These are phyloP conservation scores for Calycopis cecrops DNA, from an alignment of 1,140 invertebrate species.

Conservation along the genomic window DNA sequence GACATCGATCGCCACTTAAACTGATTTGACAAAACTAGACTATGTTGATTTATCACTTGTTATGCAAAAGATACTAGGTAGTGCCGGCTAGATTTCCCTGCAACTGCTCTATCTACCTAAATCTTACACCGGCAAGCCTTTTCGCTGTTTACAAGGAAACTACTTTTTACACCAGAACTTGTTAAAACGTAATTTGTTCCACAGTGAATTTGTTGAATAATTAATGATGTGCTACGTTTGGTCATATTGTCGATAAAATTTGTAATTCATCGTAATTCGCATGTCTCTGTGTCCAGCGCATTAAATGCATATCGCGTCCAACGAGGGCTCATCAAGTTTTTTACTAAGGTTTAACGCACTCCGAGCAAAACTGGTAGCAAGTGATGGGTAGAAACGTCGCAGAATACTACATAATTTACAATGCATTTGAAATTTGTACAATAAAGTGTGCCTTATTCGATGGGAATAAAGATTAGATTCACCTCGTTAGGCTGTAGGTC, in stretches of 20 bases:
- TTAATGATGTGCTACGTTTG: background rate
- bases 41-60: too few species aligned
- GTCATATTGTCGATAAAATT: slow-evolving; percentile 7
- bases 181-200: too few species aligned
- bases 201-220: too few species aligned
- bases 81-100: too few species aligned
- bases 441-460: slow-evolving; percentile 16
- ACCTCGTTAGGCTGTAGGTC: slow-evolving; percentile 11
- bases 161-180: too few species aligned
- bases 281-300: too few species aligned
- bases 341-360: slow-evolving; percentile 33
- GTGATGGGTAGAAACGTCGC: slow-evolving; percentile 31
- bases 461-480: slow-evolving; percentile 18
- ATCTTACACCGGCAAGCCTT: too few species aligned
- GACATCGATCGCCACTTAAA: too few species aligned
- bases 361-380: slow-evolving; percentile 35
- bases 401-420: slow-evolving; percentile 30
- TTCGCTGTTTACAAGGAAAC: too few species aligned
- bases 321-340: slow-evolving; percentile 1
- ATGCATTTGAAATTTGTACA: slow-evolving; percentile 2
- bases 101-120: too few species aligned
- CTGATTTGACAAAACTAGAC: too few species aligned
- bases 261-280: background rate
- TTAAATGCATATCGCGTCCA: slow-evolving; percentile 9
- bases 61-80: too few species aligned